Evolutionary conservation across 2,113 vertebrate species (phyloP).

Genomic region (Romanogobio albipinnatus): DNA sequence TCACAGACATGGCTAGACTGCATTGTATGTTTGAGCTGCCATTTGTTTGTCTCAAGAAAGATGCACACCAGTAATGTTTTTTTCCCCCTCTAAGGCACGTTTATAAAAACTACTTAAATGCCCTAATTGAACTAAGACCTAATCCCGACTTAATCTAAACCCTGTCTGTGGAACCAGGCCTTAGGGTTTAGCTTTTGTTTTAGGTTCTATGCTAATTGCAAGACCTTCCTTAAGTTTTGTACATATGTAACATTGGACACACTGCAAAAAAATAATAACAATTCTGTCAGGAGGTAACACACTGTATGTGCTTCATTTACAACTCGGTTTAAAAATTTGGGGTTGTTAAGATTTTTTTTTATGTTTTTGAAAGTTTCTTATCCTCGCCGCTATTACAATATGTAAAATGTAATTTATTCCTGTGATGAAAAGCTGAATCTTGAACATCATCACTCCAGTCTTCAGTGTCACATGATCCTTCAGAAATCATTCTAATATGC

Average conservation of each 20-base stretch:
- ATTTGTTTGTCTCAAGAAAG: no score
- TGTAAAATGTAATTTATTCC: background rate
- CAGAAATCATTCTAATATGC: background rate
- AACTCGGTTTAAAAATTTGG: background rate
- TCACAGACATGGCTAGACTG: no score
- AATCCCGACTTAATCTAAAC: no score
- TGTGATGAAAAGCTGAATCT: background rate
- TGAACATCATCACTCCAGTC: background rate
- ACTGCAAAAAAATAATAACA: background rate
- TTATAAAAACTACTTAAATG: no score
- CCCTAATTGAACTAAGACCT: no score
- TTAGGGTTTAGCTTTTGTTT: background rate
- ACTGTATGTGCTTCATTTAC: background rate
- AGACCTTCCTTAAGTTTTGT: background rate
- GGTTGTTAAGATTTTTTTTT: background rate
- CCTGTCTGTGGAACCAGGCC: no score
- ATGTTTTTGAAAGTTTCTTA: background rate
- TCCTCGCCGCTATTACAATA: no score
- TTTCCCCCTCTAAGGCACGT: no score
- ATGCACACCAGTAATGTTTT: no score
- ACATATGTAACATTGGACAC: no score
- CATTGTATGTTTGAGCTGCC: no score
- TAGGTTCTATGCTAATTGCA: background rate
- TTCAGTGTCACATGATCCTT: background rate
- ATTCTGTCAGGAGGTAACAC: background rate